Base-by-base conservation (phyloP, 2,113 vertebrate species). In the Ploceus nigricollis region DNA sequence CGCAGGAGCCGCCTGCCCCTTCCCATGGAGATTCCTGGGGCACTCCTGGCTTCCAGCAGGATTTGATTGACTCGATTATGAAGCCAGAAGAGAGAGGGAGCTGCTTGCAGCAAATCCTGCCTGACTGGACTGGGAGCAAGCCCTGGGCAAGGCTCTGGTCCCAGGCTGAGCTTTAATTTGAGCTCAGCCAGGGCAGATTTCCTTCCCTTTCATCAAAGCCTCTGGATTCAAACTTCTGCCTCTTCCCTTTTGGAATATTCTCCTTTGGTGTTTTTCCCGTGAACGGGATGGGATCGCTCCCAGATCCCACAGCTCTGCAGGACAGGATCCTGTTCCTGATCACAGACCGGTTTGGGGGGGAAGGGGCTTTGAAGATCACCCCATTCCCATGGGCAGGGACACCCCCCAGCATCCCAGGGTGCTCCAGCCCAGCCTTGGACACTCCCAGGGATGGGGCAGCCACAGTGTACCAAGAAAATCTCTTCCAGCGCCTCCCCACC, bases 381-480 rank as follows among this genome's bases (percentile, higher is more conserved):
- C 31, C 24, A 5, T 13, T 8, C 21, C 57, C 85, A 7, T 0
- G 7, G 72, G 18, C 72, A 44, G 44, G 20, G 31, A 13, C 53
- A 19, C 15, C 27, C 66, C 47, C n/a, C 56, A 11, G 16, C 7
- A 6, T 2, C 21, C 57, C 48, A 3, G 48, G 40, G 3, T 2
- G 73, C 28, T 45, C 54, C 69, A 28, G 0, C 45, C 61, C 0
- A 39, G 9, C 56, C 30, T 21, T 1, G 73, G 24, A 7, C 10
- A 1, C 35, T 42, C 27, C 21, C 57, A 27, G 68, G 25, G 10
- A 37, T 9, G 50, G 22, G 6, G 4, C 35, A 44, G 31, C 35
- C 35, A 0, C 40, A 3, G 6, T 17, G n/a, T 3, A 22, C 6
- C n/a, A 1, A 1, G 13, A 13, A 11, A 47, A n/a, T 22, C 75